A percentile compares a stretch with the other conserved stretches of the same genome.
Evolutionary conservation across 1,140 invertebrate genomes (phyloP).

Genomic region (Rhopalosiphum maidis): DNA sequence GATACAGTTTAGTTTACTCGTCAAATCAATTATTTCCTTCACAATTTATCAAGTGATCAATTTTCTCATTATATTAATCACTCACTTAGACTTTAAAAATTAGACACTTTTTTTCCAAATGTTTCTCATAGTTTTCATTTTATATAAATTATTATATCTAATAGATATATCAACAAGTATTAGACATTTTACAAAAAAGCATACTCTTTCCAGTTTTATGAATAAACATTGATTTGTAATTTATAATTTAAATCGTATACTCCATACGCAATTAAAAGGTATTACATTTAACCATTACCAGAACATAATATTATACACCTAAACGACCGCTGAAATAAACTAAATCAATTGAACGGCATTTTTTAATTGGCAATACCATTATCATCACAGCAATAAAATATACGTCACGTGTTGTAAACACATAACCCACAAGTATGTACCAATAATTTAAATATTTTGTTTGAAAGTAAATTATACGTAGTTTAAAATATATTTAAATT

Average conservation of each 20-base stretch:
- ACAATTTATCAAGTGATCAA: background rate
- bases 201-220: background rate
- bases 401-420: background rate
- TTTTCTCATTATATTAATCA: background rate
- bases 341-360: background rate
- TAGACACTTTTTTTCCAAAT: background rate
- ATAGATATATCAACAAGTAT: background rate
- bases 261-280: no score
- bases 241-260: background rate
- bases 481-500: background rate
- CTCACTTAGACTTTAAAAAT: background rate
- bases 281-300: no score
- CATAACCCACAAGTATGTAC: background rate
- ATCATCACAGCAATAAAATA: background rate
- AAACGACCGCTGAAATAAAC: background rate
- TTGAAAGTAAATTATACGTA: background rate
- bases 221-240: slow-evolving; percentile 19
- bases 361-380: background rate
- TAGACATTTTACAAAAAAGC: background rate
- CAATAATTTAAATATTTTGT: background rate
- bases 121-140: no score
- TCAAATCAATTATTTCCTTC: background rate
- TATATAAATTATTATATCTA: background rate
- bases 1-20: background rate
- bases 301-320: background rate